These are phyloP conservation scores for Catalaphyllia jardinei DNA, from an alignment of 64 coral and sea anemone species.

Conservation along the genomic window DNA sequence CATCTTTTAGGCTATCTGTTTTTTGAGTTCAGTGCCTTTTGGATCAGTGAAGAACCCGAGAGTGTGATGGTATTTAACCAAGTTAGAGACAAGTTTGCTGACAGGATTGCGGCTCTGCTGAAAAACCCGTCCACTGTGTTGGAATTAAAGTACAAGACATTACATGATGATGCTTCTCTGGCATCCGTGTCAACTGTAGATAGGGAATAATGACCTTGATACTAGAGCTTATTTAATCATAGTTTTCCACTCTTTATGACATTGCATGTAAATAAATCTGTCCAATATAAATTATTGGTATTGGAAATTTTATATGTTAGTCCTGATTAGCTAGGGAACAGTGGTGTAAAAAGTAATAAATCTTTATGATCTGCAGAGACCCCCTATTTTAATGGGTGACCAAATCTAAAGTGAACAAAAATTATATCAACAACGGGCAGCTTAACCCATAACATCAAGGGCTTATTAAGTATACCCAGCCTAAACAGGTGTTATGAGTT, in stretches of 20 bases:
- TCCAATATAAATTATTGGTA: background rate
- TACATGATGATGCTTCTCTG: constrained; percentile 46
- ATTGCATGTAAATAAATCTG: background rate
- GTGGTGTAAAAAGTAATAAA: background rate
- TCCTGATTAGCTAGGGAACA: background rate
- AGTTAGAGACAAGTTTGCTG: constrained; percentile 89
- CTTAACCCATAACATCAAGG: too few species aligned
- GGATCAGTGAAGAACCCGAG: constrained; percentile 88
- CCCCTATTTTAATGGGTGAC: too few species aligned
- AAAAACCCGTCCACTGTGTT: constrained; percentile 23
- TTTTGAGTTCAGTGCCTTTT: constrained; percentile 93
- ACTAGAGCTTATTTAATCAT: background rate
- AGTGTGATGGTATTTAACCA: constrained; percentile 93
- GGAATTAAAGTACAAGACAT: constrained; percentile 64
- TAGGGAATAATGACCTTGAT: background rate
- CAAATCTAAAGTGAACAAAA: too few species aligned
- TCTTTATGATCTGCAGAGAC: background rate
- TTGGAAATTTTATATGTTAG: background rate
- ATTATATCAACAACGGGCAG: too few species aligned
- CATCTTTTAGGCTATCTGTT: constrained; percentile 84
- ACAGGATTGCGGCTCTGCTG: constrained; percentile 59
- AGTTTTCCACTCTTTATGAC: background rate
- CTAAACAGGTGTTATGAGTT: too few species aligned
- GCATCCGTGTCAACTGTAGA: constrained; percentile 70
- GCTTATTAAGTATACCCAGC: too few species aligned